Conservation (phyloP, 2,888 invertebrate species). For the Drosophila macrospina region DNA sequence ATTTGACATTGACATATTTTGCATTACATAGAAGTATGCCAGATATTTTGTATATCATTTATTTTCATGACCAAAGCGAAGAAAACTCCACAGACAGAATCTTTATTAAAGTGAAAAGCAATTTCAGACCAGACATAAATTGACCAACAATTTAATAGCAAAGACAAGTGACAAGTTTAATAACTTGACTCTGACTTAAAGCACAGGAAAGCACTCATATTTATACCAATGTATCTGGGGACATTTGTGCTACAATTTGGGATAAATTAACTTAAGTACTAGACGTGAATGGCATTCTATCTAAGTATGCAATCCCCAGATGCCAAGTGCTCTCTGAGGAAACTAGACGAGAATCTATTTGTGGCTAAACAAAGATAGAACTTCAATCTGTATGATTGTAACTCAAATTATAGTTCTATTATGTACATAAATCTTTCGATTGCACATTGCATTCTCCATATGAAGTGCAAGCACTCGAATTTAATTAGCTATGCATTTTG, state of each 20-base stretch:
- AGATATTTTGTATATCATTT: slow-evolving; percentile 59
- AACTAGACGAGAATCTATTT: not conserved
- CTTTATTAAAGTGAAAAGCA: slow-evolving; percentile 36
- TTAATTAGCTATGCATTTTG: slow-evolving; percentile 48
- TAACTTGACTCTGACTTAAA: not conserved
- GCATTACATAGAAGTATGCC: slow-evolving; percentile 69
- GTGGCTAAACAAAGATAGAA: not conserved
- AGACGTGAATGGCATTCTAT: slow-evolving; percentile 6
- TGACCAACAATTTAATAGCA: slow-evolving; percentile 14
- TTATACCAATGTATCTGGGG: not conserved
- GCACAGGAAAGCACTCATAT: not conserved
- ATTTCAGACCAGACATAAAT: slow-evolving; percentile 22
- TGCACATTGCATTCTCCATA: slow-evolving; percentile 6
- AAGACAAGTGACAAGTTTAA: not conserved
- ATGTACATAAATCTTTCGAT: slow-evolving; percentile 4
- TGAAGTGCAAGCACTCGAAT: slow-evolving; percentile 34
- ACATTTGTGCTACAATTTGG: slow-evolving; percentile 10
- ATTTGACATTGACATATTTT: slow-evolving; percentile 78
- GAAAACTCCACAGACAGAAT: slow-evolving; percentile 24
- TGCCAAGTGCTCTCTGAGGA: not conserved
- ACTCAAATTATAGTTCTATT: slow-evolving; percentile 1
- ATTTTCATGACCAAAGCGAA: slow-evolving; percentile 32
- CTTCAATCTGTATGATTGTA: not conserved
- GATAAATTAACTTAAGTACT: slow-evolving; percentile 10
- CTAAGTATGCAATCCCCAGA: not conserved